phyloP scores from a whole-genome alignment of 2,888 invertebrate species.

The Callosobruchus maculatus region DNA sequence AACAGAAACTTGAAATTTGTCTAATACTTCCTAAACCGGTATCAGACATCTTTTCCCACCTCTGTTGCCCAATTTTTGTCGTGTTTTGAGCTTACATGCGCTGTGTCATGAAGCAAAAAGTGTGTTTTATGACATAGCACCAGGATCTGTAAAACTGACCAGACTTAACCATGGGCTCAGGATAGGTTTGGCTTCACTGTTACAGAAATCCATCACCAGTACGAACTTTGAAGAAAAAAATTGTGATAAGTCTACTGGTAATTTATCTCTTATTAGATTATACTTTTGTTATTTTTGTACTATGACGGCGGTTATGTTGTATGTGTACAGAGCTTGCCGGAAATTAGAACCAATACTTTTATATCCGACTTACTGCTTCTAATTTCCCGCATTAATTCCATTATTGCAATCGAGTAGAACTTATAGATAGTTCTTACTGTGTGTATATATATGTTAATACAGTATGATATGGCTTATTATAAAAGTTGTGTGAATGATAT shows the following conservation, averaged over 20 bases:
- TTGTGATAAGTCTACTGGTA: slow-evolving; percentile 6
- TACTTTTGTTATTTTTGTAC: slow-evolving; percentile 9
- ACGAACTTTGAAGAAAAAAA: neutral
- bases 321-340: slow-evolving; percentile 20
- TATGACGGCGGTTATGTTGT: slow-evolving; percentile 16
- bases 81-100: neutral
- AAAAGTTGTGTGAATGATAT: slow-evolving; percentile 40
- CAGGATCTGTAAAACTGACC: slow-evolving; percentile 18
- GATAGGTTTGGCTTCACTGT: slow-evolving; percentile 27
- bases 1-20: no score
- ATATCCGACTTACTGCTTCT: neutral
- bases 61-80: neutral
- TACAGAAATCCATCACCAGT: slow-evolving; percentile 1
- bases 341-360: slow-evolving; percentile 21
- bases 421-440: slow-evolving; percentile 33
- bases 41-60: no score
- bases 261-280: neutral
- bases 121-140: neutral
- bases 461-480: slow-evolving; percentile 35
- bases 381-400: slow-evolving; percentile 17
- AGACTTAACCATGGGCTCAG: slow-evolving; percentile 35
- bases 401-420: slow-evolving; percentile 32
- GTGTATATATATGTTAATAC: slow-evolving; percentile 41
- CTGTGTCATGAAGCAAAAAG: neutral
- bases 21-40: no score